These are phyloP conservation scores for Diprion similis DNA, from an alignment of 1,140 invertebrate genomes.

Conservation along the genomic window DNA sequence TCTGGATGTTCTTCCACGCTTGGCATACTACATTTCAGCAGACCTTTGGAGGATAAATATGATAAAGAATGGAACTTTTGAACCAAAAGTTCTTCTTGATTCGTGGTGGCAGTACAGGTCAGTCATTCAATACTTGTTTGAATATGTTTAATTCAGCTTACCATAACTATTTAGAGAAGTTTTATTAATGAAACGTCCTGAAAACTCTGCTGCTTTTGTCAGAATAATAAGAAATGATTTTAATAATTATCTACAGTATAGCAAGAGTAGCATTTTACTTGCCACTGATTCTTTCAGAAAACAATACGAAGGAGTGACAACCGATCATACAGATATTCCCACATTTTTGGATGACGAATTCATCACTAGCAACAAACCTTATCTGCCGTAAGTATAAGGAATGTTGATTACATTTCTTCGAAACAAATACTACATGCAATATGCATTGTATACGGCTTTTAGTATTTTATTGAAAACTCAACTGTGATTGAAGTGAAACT, in stretches of 20 bases:
- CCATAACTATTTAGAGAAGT: constrained; percentile 38
- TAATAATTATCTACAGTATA: not conserved
- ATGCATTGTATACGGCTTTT: not conserved
- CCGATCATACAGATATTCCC: constrained; percentile 31
- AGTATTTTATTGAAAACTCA: constrained; percentile 8
- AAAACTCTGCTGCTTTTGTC: too few species aligned
- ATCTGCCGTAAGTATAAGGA: constrained; percentile 59
- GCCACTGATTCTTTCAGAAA: constrained; percentile 30
- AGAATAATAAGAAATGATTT: not conserved
- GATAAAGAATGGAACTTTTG: constrained; percentile 56
- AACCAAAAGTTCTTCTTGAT: constrained; percentile 37
- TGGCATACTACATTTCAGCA: constrained; percentile 67
- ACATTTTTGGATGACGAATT: constrained; percentile 63
- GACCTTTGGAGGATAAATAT: constrained; percentile 68
- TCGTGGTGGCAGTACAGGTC: constrained; percentile 62
- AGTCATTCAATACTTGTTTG: constrained; percentile 43
- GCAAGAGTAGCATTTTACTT: not conserved
- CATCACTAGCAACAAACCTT: constrained; percentile 66
- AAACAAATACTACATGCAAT: not conserved
- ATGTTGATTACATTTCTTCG: not conserved
- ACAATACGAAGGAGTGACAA: constrained; percentile 41
- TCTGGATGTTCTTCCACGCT: constrained; percentile 48
- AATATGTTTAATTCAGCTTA: constrained; percentile 45
- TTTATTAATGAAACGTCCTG: constrained; percentile 47
- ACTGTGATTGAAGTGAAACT: not conserved